Evolutionary conservation across 2,113 vertebrate species (phyloP).

Genomic region (Fregata magnificens): DNA sequence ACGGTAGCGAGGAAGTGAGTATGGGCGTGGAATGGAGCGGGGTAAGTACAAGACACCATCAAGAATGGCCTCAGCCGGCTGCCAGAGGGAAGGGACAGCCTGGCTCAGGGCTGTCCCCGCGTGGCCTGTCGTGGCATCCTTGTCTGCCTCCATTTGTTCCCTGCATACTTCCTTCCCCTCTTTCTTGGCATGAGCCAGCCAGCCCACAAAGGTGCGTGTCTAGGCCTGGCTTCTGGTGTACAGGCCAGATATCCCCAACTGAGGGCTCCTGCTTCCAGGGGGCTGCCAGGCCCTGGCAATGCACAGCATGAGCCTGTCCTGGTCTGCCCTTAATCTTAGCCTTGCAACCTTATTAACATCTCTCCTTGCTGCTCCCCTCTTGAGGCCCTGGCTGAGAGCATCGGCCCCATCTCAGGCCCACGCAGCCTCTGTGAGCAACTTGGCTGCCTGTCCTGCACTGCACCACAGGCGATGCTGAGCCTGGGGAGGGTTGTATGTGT

Average conservation of each 20-base stretch:
- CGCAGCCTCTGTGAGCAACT: neutral
- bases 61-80: constrained; percentile 64
- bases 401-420: neutral
- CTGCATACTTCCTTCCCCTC: constrained; percentile 23
- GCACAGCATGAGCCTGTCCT: constrained; percentile 15
- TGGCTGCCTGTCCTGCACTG: neutral
- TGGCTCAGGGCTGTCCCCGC: neutral
- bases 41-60: constrained; percentile 95
- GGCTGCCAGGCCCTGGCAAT: neutral
- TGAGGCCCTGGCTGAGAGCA: neutral
- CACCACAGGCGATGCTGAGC: neutral
- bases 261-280: neutral
- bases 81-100: constrained; percentile 54
- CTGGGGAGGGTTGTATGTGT: neutral
- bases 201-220: neutral
- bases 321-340: constrained; percentile 30
- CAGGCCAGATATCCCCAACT: neutral
- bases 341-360: constrained; percentile 57
- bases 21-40: constrained; percentile 97
- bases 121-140: constrained; percentile 69
- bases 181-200: constrained; percentile 19
- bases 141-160: constrained; percentile 57
- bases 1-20: constrained; percentile 95
- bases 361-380: constrained; percentile 5
- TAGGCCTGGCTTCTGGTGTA: neutral